Percentiles rank a stretch among this genome's conserved stretches.
Evolutionary conservation across 2,797 vertebrate species (phyloP).

Genomic region (Sebastes glaucus): DNA sequence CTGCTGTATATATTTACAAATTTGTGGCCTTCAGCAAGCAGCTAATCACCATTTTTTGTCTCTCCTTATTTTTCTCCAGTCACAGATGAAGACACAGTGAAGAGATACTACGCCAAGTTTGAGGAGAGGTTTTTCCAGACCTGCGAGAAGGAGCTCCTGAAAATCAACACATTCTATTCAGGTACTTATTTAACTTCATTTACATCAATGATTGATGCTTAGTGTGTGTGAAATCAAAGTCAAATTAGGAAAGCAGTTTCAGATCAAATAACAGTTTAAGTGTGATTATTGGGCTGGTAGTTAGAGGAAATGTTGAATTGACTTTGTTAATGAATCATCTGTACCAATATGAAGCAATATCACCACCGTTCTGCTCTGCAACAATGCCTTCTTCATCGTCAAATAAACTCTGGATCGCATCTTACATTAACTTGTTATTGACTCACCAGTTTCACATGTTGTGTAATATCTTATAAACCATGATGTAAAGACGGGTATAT

Average conservation of each 20-base stretch:
- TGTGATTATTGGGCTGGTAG: background rate
- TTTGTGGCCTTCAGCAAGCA: background rate
- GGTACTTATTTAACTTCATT: slow-evolving; percentile 78
- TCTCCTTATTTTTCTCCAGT: slow-evolving; percentile 78
- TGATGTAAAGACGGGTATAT: background rate
- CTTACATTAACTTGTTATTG: background rate
- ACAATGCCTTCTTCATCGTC: background rate
- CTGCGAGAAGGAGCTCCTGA: slow-evolving; percentile 98
- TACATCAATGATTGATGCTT: background rate
- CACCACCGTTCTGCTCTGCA: background rate
- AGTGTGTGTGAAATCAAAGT: background rate
- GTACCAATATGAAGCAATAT: no score
- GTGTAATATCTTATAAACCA: background rate
- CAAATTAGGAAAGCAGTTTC: background rate
- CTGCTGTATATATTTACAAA: background rate
- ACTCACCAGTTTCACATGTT: background rate
- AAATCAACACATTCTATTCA: slow-evolving; percentile 99
- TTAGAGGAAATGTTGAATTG: no score
- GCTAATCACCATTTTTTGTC: background rate
- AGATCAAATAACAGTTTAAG: background rate
- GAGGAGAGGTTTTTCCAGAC: slow-evolving; percentile 99
- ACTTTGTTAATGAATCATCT: background rate
- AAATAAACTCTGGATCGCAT: background rate
- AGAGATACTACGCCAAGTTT: slow-evolving; percentile 98
- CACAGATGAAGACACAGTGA: slow-evolving; percentile 96